Evolutionary conservation across 35 echinoderm and acorn worm species (phyloP), one percentile per base, ranked within the genome.

Genomic region (Apostichopus japonicus): DNA sequence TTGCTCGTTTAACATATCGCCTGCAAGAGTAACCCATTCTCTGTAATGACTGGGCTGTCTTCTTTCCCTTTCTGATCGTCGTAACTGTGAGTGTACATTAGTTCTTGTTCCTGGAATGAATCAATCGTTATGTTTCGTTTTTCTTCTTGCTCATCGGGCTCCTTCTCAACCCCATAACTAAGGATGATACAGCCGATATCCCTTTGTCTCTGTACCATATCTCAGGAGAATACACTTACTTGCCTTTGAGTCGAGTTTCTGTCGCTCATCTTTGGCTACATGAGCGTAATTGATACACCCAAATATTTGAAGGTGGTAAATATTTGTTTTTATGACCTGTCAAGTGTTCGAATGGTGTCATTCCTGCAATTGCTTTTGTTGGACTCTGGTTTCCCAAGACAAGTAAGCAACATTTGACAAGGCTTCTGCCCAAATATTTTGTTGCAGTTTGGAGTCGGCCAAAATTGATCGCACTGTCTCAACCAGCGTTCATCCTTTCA

Each of bases 1-100:
- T 78, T 10, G 76, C 24, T 78, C 76, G 21, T n/a, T 78, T 22
- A 78, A 10, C 21, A 15, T 27, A 78, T 78, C 5, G 21, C 21
- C 21, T 78, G 76, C 76, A 78, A 78, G 19, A n/a, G 76, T 78
- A 78, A 3, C 76, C 76, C 76, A 78, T 78, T 78, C 76, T 78
- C 76, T n/a, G 21, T 78, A 78, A 78, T n/a, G n/a, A 27, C 76
- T 78, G 76, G 10, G 76, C 21, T 78, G 19, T 27, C 76, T 16
- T 78, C 76, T 78, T 78, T 27, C 76, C 76, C 76, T 78, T 78
- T 78, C 76, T 23, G 76, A 78, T 78, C 76, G n/a, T 78, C 76
- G n/a, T 78, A 78, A 78, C n/a, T 78, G 17, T 78, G 76, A 78
- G 76, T 78, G 1, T 78, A n/a, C n/a, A n/a, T 23, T n/a, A 78